phyloP scores from a whole-genome alignment of 1,140 invertebrate species.

The Bombyx mori region DNA sequence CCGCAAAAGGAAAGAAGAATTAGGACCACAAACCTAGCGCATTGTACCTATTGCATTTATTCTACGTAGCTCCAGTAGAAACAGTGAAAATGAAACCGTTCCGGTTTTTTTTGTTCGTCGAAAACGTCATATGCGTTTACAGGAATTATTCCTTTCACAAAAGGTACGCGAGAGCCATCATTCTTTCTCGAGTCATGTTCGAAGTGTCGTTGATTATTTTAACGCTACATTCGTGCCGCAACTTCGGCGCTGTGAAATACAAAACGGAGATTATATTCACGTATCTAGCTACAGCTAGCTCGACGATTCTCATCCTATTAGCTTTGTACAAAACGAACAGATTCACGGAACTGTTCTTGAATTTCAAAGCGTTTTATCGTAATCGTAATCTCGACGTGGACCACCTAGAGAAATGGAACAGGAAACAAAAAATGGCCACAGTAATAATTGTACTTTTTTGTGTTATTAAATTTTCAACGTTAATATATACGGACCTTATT shows the following conservation, averaged over 20 bases:
- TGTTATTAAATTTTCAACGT: too few relatives aligned
- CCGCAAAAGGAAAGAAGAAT: too few relatives aligned
- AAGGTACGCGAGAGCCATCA: background rate
- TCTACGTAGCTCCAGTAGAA: too few relatives aligned
- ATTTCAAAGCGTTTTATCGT: too few relatives aligned
- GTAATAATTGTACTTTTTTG: too few relatives aligned
- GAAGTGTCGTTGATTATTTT: slow-evolving; percentile 1
- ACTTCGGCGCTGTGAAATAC: background rate
- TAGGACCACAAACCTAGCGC: too few relatives aligned
- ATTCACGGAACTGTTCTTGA: slow-evolving; percentile 8
- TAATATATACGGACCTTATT: too few relatives aligned
- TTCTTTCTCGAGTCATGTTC: background rate
- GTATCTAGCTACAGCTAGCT: slow-evolving; percentile 5
- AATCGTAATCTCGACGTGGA: too few relatives aligned
- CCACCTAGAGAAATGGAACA: too few relatives aligned
- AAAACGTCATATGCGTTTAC: slow-evolving; percentile 7
- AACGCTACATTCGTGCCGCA: background rate
- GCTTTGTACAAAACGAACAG: slow-evolving; percentile 10
- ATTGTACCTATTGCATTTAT: too few relatives aligned
- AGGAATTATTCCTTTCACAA: slow-evolving; percentile 9
- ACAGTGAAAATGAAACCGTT: too few relatives aligned
- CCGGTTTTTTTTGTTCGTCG: background rate
- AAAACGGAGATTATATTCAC: slow-evolving; percentile 4
- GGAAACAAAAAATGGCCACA: too few relatives aligned
- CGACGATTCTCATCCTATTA: slow-evolving; percentile 8